Evolutionary conservation across 1,140 invertebrate species (phyloP).

Genomic region (Helicoverpa armigera): DNA sequence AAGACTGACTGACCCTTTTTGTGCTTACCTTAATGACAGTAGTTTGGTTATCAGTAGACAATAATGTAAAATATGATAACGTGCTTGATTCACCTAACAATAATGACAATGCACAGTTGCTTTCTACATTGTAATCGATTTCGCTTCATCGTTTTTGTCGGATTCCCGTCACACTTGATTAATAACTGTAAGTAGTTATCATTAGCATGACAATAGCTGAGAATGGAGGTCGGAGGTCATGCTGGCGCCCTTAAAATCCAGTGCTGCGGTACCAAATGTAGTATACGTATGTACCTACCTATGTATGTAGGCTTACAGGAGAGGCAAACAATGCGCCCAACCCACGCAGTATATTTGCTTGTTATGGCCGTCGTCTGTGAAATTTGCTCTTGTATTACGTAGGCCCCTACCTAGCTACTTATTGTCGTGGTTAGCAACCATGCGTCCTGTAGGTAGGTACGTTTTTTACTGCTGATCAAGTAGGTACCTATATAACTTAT

Average conservation of each 20-base stretch:
- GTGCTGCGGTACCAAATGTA: constrained; percentile 55
- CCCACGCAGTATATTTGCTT: constrained; percentile 71
- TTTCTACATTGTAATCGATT: constrained; percentile 32
- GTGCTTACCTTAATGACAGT: constrained; percentile 45
- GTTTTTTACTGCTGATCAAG: constrained; percentile 32
- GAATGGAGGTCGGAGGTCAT: constrained; percentile 76
- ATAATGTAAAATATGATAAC: constrained; percentile 42
- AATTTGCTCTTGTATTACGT: constrained; percentile 65
- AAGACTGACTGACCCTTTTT: not conserved
- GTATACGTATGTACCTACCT: constrained; percentile 55
- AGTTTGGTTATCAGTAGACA: constrained; percentile 40
- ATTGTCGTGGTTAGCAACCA: constrained; percentile 56
- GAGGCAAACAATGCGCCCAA: constrained; percentile 74
- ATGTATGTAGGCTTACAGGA: constrained; percentile 43
- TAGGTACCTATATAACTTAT: constrained; percentile 26
- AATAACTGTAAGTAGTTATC: constrained; percentile 38
- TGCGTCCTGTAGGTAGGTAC: not conserved
- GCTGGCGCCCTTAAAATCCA: constrained; percentile 73
- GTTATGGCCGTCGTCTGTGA: constrained; percentile 68
- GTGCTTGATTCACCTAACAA: constrained; percentile 21
- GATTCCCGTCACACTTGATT: constrained; percentile 46
- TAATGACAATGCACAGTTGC: constrained; percentile 19
- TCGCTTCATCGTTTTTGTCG: constrained; percentile 23
- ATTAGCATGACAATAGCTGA: constrained; percentile 73
- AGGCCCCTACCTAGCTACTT: constrained; percentile 50